Percentiles rank a stretch among this genome's conserved stretches.
These are phyloP conservation scores for Thymallus thymallus DNA, from an alignment of 2,113 vertebrate genomes.

Conservation along the genomic window DNA sequence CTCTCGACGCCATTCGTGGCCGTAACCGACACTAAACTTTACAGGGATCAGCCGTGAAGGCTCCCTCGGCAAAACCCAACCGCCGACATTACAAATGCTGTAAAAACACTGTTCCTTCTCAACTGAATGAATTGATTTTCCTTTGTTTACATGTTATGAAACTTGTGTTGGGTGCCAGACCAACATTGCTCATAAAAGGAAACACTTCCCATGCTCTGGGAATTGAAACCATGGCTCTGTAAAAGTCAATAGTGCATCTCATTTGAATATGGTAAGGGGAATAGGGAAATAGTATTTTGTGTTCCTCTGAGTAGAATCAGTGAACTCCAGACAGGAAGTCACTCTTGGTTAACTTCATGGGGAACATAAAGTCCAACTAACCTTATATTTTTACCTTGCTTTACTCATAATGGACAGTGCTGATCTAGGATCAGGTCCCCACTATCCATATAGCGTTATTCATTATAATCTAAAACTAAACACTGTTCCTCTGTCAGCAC, in stretches of 20 bases:
- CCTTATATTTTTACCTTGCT: too few relatives aligned
- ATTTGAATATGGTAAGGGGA: background rate
- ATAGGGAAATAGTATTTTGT: background rate
- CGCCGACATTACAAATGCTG: background rate
- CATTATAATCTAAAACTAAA: too few relatives aligned
- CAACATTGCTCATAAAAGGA: background rate
- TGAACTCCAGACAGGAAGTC: too few relatives aligned
- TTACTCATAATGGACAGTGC: too few relatives aligned
- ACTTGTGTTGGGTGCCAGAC: background rate
- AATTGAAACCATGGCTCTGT: background rate
- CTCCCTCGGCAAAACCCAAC: too few relatives aligned
- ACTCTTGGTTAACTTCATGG: too few relatives aligned
- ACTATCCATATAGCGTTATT: too few relatives aligned
- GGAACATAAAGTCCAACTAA: too few relatives aligned
- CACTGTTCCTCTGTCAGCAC: too few relatives aligned
- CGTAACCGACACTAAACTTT: background rate
- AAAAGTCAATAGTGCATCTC: background rate
- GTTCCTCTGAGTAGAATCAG: background rate
- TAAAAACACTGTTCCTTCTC: background rate
- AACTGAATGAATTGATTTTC: background rate
- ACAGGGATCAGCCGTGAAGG: background rate
- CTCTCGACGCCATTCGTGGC: background rate
- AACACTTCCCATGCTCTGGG: background rate
- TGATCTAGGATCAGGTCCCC: too few relatives aligned
- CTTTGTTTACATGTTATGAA: constrained; percentile 8